Conservation (phyloP, 2,888 invertebrate species). For the Hetaerina titia region DNA sequence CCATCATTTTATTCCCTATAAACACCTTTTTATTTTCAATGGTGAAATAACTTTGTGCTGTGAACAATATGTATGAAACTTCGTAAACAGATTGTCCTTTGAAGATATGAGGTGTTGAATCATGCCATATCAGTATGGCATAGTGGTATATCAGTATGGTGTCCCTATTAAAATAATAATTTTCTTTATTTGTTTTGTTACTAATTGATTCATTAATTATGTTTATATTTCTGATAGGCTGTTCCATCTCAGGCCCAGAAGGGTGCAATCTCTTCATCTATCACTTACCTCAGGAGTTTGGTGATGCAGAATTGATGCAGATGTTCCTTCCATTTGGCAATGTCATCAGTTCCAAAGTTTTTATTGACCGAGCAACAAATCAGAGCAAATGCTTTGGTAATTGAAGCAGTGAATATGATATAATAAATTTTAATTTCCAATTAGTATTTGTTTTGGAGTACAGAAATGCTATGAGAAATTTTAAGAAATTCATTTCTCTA, state of each 20-base stretch:
- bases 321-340: slow-evolving; percentile 99
- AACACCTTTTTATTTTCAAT: too few relatives aligned
- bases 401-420: slow-evolving; percentile 74
- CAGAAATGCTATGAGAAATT: neutral
- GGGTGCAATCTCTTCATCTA: slow-evolving; percentile 99
- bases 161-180: too few relatives aligned
- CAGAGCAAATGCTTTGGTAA: slow-evolving; percentile 99
- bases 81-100: too few relatives aligned
- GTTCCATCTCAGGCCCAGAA: slow-evolving; percentile 98
- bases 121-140: too few relatives aligned
- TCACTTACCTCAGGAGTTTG: slow-evolving; percentile 99
- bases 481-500: neutral
- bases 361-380: slow-evolving; percentile 99
- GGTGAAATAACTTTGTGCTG: too few relatives aligned
- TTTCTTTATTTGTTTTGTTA: slow-evolving; percentile 5
- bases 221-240: slow-evolving; percentile 81
- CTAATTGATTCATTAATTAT: neutral
- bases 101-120: too few relatives aligned
- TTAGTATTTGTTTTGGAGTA: neutral
- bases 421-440: neutral
- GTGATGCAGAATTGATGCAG: slow-evolving; percentile 99
- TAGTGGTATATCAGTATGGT: too few relatives aligned
- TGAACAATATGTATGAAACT: too few relatives aligned
- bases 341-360: slow-evolving; percentile 99
- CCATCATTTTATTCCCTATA: too few relatives aligned